Conservation (phyloP, 2,797 vertebrate genomes). For the Diglossa cyanea region DNA sequence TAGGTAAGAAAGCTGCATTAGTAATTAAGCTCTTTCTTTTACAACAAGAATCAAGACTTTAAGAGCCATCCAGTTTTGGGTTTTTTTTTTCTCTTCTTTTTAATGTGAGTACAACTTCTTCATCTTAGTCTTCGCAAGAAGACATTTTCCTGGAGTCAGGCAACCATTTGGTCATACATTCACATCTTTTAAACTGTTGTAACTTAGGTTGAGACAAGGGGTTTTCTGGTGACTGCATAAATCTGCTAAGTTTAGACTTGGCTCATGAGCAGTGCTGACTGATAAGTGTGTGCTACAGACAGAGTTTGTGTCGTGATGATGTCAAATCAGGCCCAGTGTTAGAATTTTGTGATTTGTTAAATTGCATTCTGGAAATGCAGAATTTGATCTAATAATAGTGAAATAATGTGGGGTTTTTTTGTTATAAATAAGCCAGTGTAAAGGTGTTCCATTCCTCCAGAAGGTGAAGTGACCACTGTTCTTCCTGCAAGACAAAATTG, state of each 20-base stretch:
- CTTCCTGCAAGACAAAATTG: neutral
- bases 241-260: neutral
- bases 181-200: neutral
- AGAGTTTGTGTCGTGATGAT: neutral
- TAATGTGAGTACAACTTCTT: neutral
- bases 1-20: neutral
- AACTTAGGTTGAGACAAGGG: neutral
- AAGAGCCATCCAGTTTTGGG: neutral
- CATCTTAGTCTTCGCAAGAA: neutral
- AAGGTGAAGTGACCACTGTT: neutral
- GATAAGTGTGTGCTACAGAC: rapidly evolving
- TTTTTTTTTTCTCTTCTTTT: neutral
- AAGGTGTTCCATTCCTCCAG: neutral
- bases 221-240: neutral
- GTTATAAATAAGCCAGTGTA: neutral
- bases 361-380: neutral
- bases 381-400: neutral
- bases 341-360: neutral
- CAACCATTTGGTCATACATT: neutral
- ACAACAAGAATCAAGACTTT: neutral
- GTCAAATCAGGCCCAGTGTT: neutral
- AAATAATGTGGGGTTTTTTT: neutral
- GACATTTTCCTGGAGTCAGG: neutral
- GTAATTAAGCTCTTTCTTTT: neutral
- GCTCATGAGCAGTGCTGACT: neutral